Base-by-base conservation (phyloP, 53 echinoderm and acorn worm species). In the Patiria pectinifera region DNA sequence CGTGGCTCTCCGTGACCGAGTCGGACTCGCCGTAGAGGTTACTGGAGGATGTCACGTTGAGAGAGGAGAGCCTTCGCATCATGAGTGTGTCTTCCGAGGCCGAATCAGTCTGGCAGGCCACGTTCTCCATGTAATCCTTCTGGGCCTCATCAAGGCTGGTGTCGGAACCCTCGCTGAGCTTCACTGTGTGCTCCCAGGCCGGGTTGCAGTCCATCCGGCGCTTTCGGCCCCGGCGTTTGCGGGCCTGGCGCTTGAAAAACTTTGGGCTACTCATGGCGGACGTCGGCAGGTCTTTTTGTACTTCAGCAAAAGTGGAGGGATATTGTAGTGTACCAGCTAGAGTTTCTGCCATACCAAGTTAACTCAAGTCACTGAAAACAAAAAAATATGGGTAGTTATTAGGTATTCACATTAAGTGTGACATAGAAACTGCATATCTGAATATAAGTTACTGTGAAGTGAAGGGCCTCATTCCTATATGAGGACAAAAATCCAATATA, bases 61-160 rank as follows among this genome's bases (percentile, higher is more conserved):
- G 91, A 12, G 99, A 96, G n/a, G 99, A 97, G 48, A 98, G 80
- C 48, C 96, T 91, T 76, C 93, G 96, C 92, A 97, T 93, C 94
- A 99, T 95, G 75, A 86, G 58, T 19, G 94, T 94, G 83, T 99
- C 99, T 48, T 99, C 99, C 0, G 94, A 94, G 2, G 94, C 93
- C 26, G 99, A 95, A 84, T 99, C 99, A 76, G 95, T 96, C 26
- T 96, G 93, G 4, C 89, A 90, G 12, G 93, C 83, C 1, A 99
- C 93, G 70, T 99, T 99, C 66, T 99, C 95, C 96, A 99, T 99
- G 87, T 99, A 99, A 75, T 99, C 97, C 92, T 99, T 99, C 80
- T 97, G 83, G 1, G 99, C 99, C 78, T 96, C 99, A 87, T 99
- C 99, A 43, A 97, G 87, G 91, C 97, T 99, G 11, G 99, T 95